A percentile compares a stretch with the other conserved stretches of the same genome.
These are phyloP conservation scores for Poeciliopsis prolifica DNA, from an alignment of 2,113 vertebrate species.

Conservation along the genomic window DNA sequence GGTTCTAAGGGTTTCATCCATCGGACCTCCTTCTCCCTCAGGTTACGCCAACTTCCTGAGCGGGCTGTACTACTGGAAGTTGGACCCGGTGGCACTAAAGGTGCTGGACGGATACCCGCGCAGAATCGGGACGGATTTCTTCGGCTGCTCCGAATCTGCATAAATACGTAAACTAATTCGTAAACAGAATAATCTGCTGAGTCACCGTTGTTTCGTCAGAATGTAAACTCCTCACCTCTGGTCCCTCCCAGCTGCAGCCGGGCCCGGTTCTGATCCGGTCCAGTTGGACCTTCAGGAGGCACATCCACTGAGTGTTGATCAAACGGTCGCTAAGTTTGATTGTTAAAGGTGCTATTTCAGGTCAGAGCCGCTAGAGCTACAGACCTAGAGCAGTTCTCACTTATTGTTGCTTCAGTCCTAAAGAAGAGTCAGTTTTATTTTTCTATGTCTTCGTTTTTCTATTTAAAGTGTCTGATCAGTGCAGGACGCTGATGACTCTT, in stretches of 20 bases:
- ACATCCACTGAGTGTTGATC: too few species aligned
- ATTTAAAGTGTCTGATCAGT: conserved; percentile 44
- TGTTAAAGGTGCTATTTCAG: background rate
- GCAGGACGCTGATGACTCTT: conserved; percentile 61
- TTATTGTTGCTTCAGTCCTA: background rate
- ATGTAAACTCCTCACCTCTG: background rate
- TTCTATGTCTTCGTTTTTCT: conserved; percentile 17
- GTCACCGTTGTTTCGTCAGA: background rate
- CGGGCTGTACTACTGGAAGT: conserved; percentile 88
- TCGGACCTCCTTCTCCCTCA: conserved; percentile 49
- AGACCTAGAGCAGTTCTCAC: background rate
- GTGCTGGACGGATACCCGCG: conserved; percentile 87
- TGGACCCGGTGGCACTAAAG: conserved; percentile 83
- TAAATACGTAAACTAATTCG: conserved; percentile 1
- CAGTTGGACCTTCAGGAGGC: too few species aligned
- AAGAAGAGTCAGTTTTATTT: background rate
- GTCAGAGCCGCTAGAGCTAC: background rate
- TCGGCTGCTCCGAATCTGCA: conserved; percentile 73
- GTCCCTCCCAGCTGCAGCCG: background rate
- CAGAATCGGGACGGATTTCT: conserved; percentile 86
- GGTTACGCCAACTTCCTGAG: conserved; percentile 88
- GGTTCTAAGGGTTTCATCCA: background rate
- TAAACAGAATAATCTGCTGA: background rate
- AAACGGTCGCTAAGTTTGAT: background rate
- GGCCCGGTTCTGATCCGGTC: too few species aligned